phyloP scores from a whole-genome alignment of 2,797 vertebrate species.

The Acropternis orthonyx region DNA sequence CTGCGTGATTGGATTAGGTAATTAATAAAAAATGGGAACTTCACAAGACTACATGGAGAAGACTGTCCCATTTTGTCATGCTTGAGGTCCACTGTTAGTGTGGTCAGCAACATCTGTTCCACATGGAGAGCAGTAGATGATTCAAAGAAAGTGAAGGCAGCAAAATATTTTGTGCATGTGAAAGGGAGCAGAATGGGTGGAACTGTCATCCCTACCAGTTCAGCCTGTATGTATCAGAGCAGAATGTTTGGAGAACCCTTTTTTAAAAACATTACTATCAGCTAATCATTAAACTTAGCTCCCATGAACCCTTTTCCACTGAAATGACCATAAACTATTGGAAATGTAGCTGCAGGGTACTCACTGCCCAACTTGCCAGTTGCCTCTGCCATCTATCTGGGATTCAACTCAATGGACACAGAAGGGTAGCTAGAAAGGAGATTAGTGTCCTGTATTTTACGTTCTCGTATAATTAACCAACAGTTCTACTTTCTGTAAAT shows the following conservation, averaged over 20 bases:
- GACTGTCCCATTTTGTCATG: fast-evolving
- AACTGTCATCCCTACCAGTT: not conserved
- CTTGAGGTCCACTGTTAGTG: not conserved
- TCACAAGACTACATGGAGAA: not conserved
- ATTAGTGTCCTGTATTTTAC: not conserved
- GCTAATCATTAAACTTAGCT: not conserved
- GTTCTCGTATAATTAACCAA: not conserved
- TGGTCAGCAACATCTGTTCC: not conserved
- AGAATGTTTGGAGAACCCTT: not conserved
- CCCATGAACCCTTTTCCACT: not conserved
- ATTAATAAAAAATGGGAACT: not conserved
- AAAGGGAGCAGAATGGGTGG: not conserved
- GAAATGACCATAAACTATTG: constrained; percentile 45
- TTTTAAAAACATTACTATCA: not conserved
- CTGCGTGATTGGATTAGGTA: not conserved
- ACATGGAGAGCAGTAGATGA: not conserved
- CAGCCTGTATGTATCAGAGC: not conserved
- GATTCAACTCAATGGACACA: constrained; percentile 28
- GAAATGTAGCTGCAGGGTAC: constrained; percentile 7
- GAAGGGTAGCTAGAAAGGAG: constrained; percentile 26
- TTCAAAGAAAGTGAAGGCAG: not conserved
- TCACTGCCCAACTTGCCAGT: constrained; percentile 34
- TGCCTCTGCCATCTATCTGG: constrained; percentile 57
- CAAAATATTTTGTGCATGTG: not conserved
- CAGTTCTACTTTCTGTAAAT: not conserved